phyloP scores from a whole-genome alignment of 2,888 invertebrate genomes.

The Venustoraphidia nigricollis region DNA sequence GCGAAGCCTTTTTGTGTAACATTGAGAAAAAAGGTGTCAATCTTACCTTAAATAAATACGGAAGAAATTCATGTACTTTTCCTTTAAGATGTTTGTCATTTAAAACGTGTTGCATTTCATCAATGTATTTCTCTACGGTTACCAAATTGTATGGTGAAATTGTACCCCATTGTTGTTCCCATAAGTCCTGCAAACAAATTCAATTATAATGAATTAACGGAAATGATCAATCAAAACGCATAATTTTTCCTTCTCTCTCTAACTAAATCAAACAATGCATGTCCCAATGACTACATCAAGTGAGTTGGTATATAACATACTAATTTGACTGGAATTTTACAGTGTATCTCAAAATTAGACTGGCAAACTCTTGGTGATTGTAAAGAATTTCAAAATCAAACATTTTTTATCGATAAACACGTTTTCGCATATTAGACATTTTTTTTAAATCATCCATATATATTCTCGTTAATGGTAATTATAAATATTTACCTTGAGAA shows the following conservation, averaged over 20 bases:
- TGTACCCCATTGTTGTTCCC: constrained; percentile 75
- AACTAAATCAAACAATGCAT: no score
- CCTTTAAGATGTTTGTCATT: constrained; percentile 59
- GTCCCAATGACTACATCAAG: no score
- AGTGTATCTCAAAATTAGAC: no score
- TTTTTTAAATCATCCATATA: no score
- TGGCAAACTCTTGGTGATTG: no score
- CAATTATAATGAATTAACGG: neutral
- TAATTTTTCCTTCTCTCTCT: neutral
- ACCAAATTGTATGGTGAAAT: constrained; percentile 68
- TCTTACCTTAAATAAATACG: constrained; percentile 63
- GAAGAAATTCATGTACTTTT: constrained; percentile 62
- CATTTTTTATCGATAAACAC: no score
- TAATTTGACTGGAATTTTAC: no score
- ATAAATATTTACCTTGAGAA: constrained; percentile 42
- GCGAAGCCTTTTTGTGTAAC: neutral
- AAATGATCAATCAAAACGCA: neutral
- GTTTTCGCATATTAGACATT: no score
- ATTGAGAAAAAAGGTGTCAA: constrained; percentile 1
- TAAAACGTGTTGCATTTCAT: constrained; percentile 68
- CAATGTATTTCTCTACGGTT: constrained; percentile 65
- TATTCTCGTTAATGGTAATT: no score
- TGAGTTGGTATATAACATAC: neutral
- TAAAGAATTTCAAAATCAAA: no score
- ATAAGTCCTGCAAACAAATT: constrained; percentile 40